Base-by-base conservation (phyloP, 2,888 invertebrate species). In the Epistrophe eligans region DNA sequence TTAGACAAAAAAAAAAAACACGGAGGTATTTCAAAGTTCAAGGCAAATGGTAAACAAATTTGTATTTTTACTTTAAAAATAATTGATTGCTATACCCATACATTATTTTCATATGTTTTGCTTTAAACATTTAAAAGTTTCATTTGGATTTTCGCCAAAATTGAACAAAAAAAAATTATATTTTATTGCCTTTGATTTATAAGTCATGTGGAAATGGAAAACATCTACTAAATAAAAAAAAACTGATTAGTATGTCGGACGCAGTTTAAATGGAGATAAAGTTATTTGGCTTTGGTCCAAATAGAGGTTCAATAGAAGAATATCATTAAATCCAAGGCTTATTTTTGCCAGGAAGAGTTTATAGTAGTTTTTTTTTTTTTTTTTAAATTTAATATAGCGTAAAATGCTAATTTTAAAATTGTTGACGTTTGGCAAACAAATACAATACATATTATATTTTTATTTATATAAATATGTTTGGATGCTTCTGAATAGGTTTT, bases 141-240 rank as follows among this genome's bases (percentile, higher is more conserved):
- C n/a, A n/a, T n/a, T 45, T 45, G 45, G 45, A 4, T n/a, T n/a
- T 45, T 45, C 45, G 45, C 45, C 45, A 45, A 45, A 45, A 45
- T 45, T 15, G 7, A 40, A 43, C 24, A n/a, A 45, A n/a, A 45
- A 45, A 45, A 6, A 45, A 7, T n/a, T n/a, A n/a, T n/a, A 5
- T 45, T n/a, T 15, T 45, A 45, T 45, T 45, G 15, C 45, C n/a
- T 45, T 45, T 45, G 45, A 45, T 45, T 45, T 45, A 45, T 45
- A 45, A n/a, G 15, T 8, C 15, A 43, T 24, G 7, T 45, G 8
- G 45, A 45, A 45, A 45, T n/a, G 15, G 45, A 45, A 45, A 45
- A 45, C n/a, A 45, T 45, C 4, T n/a, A 45, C 15, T 10, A 13
- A 40, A 40, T 1, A 43, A 45, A 45, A 45, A 4, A 11, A 38